phyloP scores from a whole-genome alignment of 2,888 invertebrate genomes.

The Chrysolina americana region DNA sequence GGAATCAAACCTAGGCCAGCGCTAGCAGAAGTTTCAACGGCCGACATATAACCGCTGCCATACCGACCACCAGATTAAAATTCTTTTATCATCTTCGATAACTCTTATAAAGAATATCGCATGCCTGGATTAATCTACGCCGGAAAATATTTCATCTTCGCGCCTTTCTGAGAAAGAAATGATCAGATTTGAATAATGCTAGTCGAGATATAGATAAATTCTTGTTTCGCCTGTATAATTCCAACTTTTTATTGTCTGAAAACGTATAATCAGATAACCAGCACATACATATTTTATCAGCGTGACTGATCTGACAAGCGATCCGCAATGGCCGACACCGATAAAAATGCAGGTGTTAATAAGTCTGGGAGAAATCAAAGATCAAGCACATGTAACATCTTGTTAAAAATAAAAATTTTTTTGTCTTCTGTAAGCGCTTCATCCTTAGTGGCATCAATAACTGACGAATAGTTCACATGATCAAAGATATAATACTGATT shows the following conservation, averaged over 20 bases:
- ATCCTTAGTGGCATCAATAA: neutral
- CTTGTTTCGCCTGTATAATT: conserved; percentile 13
- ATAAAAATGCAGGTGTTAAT: conserved; percentile 22
- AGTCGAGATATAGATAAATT: conserved; percentile 6
- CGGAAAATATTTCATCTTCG: neutral
- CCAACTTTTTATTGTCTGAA: conserved; percentile 9
- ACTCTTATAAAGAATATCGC: neutral
- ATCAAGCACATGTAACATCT: conserved; percentile 13
- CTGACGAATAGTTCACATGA: neutral
- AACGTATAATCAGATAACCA: conserved; percentile 17
- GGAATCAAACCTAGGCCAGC: no score
- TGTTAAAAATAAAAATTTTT: neutral
- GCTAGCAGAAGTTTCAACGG: no score
- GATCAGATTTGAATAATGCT: conserved; percentile 21
- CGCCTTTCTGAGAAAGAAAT: neutral
- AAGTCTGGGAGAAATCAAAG: conserved; percentile 11
- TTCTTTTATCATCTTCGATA: neutral
- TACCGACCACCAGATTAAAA: no score
- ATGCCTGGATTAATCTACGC: neutral
- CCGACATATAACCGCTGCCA: no score
- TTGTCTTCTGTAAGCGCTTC: neutral
- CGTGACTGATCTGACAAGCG: conserved; percentile 15
- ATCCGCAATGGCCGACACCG: conserved; percentile 6
- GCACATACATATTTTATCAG: conserved; percentile 12
- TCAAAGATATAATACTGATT: no score